These are phyloP conservation scores for Lacanobia wlatinum DNA, from an alignment of 2,888 invertebrate genomes.

Conservation along the genomic window DNA sequence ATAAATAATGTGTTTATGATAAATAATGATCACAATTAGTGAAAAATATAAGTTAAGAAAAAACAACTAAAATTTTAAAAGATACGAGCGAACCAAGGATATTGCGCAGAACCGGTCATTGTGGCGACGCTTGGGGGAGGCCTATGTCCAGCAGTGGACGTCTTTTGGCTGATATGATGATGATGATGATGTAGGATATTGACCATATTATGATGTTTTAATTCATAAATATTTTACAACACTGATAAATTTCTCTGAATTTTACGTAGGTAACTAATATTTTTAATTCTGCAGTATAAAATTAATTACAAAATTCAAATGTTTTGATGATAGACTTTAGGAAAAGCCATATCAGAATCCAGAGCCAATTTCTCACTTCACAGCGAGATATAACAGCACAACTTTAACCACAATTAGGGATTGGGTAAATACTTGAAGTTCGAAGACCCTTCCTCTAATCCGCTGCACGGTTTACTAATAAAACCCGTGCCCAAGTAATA, in stretches of 20 bases:
- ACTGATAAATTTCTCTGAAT: no score
- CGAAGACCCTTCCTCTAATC: conserved; percentile 32
- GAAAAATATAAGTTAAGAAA: no score
- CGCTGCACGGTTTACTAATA: conserved; percentile 53
- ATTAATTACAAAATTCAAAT: neutral
- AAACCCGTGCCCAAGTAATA: conserved; percentile 49
- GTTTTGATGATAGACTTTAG: neutral
- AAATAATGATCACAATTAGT: no score
- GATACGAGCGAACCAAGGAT: no score
- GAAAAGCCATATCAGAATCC: neutral
- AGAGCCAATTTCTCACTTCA: conserved; percentile 5
- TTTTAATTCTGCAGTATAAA: neutral
- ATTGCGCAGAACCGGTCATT: no score
- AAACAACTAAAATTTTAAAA: no score
- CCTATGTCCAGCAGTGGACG: no score
- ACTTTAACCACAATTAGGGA: conserved; percentile 47
- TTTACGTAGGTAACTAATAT: neutral
- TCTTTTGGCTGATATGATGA: no score
- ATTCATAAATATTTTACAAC: no score
- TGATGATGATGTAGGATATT: no score
- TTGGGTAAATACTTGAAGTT: conserved; percentile 42
- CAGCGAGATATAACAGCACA: conserved; percentile 11
- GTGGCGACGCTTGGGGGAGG: no score
- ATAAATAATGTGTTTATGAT: neutral
- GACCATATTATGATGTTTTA: no score